A percentile compares a stretch with the other conserved stretches of the same genome.
phyloP scores from a whole-genome alignment of 2,113 vertebrate genomes.

The Barnardius zonarius region DNA sequence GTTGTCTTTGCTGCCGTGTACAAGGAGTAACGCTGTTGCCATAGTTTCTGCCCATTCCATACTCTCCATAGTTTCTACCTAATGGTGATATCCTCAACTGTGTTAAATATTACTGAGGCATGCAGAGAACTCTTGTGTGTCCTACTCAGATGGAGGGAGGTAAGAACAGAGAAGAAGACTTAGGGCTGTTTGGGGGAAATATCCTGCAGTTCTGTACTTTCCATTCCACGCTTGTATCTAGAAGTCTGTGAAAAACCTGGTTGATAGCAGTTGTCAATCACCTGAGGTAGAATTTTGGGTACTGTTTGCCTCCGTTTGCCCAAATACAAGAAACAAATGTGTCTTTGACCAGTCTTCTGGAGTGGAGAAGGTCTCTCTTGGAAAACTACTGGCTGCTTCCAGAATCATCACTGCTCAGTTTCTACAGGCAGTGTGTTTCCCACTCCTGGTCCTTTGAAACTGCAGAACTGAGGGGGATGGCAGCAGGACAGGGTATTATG shows the following conservation, averaged over 20 bases:
- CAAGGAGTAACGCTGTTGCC: background rate
- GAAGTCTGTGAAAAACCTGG: background rate
- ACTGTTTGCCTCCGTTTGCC: background rate
- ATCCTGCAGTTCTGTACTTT: background rate
- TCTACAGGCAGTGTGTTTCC: fast-evolving
- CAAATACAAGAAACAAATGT: background rate
- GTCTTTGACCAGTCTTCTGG: background rate
- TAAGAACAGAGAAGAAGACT: background rate
- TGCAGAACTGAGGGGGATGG: background rate
- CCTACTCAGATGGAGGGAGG: background rate
- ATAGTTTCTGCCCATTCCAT: background rate
- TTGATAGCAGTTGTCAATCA: background rate
- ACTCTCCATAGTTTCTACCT: background rate
- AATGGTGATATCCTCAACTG: background rate
- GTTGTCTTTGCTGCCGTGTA: background rate
- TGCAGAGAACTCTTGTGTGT: background rate
- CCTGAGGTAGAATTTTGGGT: background rate
- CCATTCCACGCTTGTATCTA: background rate
- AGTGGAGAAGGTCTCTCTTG: background rate
- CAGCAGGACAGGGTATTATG: background rate
- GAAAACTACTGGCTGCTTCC: background rate
- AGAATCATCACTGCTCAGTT: background rate
- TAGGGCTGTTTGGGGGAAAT: background rate
- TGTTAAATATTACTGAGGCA: background rate
- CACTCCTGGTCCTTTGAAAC: fast-evolving